Percentiles rank a stretch among this genome's conserved stretches.
Conservation (phyloP, 2,888 invertebrate species). For the Rhagophthalmus giganteus region DNA sequence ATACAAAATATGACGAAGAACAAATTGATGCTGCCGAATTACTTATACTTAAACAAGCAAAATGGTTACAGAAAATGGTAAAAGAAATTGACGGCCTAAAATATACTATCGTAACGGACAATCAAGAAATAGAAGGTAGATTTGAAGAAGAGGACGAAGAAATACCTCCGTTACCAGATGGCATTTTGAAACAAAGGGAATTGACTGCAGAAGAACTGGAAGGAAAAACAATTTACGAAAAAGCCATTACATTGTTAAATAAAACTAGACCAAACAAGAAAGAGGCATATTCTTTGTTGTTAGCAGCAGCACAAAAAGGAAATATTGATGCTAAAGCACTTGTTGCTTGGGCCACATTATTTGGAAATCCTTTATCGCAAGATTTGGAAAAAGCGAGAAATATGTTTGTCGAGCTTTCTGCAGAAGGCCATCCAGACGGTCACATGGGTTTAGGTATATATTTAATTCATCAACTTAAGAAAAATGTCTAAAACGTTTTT, state of each 20-base stretch:
- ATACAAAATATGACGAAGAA: slow-evolving; percentile 28
- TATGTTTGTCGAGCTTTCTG: slow-evolving; percentile 76
- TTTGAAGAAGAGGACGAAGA: slow-evolving; percentile 61
- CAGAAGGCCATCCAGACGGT: slow-evolving; percentile 80
- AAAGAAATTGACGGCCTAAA: slow-evolving; percentile 52
- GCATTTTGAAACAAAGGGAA: slow-evolving; percentile 53
- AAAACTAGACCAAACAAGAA: slow-evolving; percentile 72
- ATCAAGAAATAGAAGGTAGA: slow-evolving; percentile 44
- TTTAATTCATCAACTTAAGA: neutral
- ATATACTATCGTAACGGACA: slow-evolving; percentile 50
- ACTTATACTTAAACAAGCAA: slow-evolving; percentile 49
- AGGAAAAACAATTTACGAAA: slow-evolving; percentile 76
- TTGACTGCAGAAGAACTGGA: slow-evolving; percentile 68
- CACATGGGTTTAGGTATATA: slow-evolving; percentile 72
- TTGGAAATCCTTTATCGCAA: slow-evolving; percentile 78
- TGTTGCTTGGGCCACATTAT: slow-evolving; percentile 85
- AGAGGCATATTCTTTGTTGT: slow-evolving; percentile 75
- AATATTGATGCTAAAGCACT: slow-evolving; percentile 80
- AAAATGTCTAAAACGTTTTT: neutral
- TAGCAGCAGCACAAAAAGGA: slow-evolving; percentile 78
- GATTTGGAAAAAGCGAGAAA: slow-evolving; percentile 75
- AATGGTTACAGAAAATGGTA: slow-evolving; percentile 56
- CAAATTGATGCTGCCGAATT: slow-evolving; percentile 45
- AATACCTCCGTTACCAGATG: slow-evolving; percentile 58
- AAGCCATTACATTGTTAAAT: slow-evolving; percentile 70